Conservation (phyloP, 2,113 vertebrate species). For the Cebidichthys violaceus region DNA sequence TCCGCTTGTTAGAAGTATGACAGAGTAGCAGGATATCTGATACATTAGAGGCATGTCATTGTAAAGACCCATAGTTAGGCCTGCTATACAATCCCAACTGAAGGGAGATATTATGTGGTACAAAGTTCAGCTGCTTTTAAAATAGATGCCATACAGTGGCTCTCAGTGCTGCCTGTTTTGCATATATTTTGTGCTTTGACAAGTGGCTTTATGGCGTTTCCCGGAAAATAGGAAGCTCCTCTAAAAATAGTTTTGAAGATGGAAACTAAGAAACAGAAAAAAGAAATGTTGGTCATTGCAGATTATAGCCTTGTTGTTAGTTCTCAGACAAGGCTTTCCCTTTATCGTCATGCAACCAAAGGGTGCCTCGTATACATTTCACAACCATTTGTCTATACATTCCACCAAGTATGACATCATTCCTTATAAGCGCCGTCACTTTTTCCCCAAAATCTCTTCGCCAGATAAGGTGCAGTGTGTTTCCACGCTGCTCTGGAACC, state of each 20-base stretch:
- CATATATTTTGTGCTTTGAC: constrained; percentile 43
- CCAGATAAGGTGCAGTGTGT: constrained; percentile 48
- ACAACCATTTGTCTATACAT: constrained; percentile 39
- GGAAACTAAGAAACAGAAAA: constrained; percentile 44
- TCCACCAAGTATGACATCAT: constrained; percentile 52
- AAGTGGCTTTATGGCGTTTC: constrained; percentile 49
- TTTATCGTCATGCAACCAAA: not conserved
- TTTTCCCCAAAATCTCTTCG: constrained; percentile 19
- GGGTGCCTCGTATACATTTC: constrained; percentile 42
- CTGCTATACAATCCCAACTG: constrained; percentile 34
- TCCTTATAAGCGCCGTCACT: constrained; percentile 34
- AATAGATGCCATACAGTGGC: constrained; percentile 18
- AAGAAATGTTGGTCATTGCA: constrained; percentile 33
- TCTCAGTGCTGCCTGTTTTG: constrained; percentile 31
- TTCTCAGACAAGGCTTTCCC: constrained; percentile 10
- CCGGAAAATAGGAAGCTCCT: constrained; percentile 49
- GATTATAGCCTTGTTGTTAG: constrained; percentile 49
- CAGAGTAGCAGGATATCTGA: constrained; percentile 40
- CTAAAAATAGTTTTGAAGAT: constrained; percentile 64
- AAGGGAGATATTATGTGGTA: constrained; percentile 53
- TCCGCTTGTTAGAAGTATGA: constrained; percentile 7
- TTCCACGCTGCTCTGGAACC: constrained; percentile 45
- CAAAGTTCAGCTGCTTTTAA: constrained; percentile 39
- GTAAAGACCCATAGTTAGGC: constrained; percentile 37
- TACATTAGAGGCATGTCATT: constrained; percentile 50